Conservation (phyloP, 1,140 invertebrate species). For the Paralvinella palmiformis region DNA sequence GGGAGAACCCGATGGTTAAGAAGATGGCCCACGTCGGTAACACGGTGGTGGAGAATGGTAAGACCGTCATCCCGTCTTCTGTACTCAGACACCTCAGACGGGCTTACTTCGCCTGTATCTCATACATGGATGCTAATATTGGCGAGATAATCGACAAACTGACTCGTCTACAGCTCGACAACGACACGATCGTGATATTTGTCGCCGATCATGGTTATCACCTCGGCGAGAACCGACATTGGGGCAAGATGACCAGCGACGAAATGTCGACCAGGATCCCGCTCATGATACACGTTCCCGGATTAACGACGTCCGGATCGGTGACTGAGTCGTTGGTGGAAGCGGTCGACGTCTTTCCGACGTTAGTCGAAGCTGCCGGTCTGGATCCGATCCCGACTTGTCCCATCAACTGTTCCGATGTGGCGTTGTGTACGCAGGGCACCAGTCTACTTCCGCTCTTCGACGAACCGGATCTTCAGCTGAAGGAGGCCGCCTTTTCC, state of each 20-base stretch:
- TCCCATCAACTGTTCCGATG: background rate
- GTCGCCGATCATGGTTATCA: slow-evolving; percentile 2
- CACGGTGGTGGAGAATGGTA: background rate
- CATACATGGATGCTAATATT: background rate
- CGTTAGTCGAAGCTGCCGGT: slow-evolving; percentile 1
- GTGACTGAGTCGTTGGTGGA: background rate
- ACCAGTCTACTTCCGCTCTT: background rate
- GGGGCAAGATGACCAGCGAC: slow-evolving; percentile 25
- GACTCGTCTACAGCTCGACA: background rate
- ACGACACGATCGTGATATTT: background rate
- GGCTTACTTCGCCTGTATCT: slow-evolving; percentile 20
- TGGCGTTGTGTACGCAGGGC: background rate
- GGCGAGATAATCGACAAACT: background rate
- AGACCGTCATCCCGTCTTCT: too few relatives aligned
- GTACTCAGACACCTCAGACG: too few relatives aligned
- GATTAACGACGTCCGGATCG: background rate
- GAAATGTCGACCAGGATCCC: slow-evolving; percentile 24
- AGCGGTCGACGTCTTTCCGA: slow-evolving; percentile 4
- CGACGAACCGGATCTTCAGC: too few relatives aligned
- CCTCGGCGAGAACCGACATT: slow-evolving; percentile 11
- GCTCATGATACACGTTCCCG: slow-evolving; percentile 23
- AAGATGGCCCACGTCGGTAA: background rate
- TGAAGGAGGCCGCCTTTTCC: too few relatives aligned
- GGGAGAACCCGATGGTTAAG: background rate
- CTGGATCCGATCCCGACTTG: background rate